Base-by-base conservation (phyloP, 2,113 vertebrate species). In the Plecotus auritus region DNA sequence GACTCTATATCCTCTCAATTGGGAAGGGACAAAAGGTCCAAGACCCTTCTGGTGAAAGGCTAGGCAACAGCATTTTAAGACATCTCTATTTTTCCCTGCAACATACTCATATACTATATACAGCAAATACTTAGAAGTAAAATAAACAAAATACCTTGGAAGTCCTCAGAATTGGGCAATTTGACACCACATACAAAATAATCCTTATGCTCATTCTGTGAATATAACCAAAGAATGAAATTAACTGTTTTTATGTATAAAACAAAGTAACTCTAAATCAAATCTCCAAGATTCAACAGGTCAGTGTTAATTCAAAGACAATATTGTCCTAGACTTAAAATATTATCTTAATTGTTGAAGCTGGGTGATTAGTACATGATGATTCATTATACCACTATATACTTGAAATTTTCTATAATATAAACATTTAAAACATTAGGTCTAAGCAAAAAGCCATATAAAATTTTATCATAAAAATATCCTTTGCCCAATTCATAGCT, bases 151-250 rank as follows among this genome's bases (percentile, higher is more conserved):
- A 84, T 99, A 99, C 99, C 99, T 99, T 99, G 99, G 98, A 99
- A 99, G 98, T 99, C 99, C 97, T 99, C 99, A 18, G 99, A 99
- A 99, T 99, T 99, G 67, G 99, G 99, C 97, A 99, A 98, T 97
- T 99, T 99, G 96, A 99, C 99, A 98, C 99, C 99, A 93, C 99
- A 99, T 97, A 99, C 99, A 97, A 99, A 99, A 98, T 99, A 99
- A 99, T 99, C 99, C 76, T 99, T 99, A 97, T 99, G 99, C 96
- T 99, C 99, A 93, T 98, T 99, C 99, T 99, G 99, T 85, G 93
- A 98, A 98, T 98, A 97, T 72, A 98, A 98, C 17, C 96, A 97
- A 77, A 96, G 96, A 97, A 97, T 66, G 5, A 93, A 97, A 85
- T 97, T 95, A 97, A 74, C 80, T 92, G 9, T 83, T 88, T 70